A percentile compares a stretch with the other conserved stretches of the same genome.
Evolutionary conservation across 2,797 vertebrate genomes (phyloP).

Genomic region (Sebastes taczanowskii): DNA sequence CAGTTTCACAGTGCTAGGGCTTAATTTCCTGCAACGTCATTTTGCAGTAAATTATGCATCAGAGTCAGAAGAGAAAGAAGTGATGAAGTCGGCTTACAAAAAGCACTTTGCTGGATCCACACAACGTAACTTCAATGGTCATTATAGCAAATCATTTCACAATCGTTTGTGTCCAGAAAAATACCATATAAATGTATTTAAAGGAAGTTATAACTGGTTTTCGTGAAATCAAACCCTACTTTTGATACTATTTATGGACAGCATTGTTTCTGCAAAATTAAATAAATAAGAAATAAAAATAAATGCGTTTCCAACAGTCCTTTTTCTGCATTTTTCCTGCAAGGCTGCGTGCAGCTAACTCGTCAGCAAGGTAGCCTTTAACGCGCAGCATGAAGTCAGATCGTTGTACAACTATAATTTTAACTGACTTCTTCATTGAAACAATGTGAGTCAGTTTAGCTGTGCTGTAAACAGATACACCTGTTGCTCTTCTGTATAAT

Average conservation of each 20-base stretch:
- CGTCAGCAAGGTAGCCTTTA: background rate
- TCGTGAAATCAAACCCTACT: background rate
- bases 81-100: slow-evolving; percentile 3
- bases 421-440: background rate
- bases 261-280: background rate
- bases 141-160: slow-evolving; percentile 6
- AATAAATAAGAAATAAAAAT: background rate
- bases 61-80: background rate
- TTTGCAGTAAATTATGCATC: slow-evolving; percentile 45
- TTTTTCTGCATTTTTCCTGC: background rate
- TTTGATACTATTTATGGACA: background rate
- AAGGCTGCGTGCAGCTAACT: background rate
- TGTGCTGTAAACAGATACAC: background rate
- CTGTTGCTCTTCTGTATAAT: background rate
- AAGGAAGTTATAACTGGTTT: background rate
- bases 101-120: slow-evolving; percentile 7
- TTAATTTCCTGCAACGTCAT: slow-evolving; percentile 43
- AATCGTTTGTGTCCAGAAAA: background rate
- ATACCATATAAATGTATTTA: background rate
- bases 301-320: background rate
- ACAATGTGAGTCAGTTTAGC: background rate
- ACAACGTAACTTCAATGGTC: background rate
- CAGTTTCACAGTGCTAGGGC: slow-evolving; percentile 19
- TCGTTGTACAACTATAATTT: background rate
- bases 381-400: background rate